Percentiles rank a stretch among this genome's conserved stretches.
These are phyloP conservation scores for Dichetophora obliterata DNA, from an alignment of 2,888 invertebrate genomes.

Conservation along the genomic window DNA sequence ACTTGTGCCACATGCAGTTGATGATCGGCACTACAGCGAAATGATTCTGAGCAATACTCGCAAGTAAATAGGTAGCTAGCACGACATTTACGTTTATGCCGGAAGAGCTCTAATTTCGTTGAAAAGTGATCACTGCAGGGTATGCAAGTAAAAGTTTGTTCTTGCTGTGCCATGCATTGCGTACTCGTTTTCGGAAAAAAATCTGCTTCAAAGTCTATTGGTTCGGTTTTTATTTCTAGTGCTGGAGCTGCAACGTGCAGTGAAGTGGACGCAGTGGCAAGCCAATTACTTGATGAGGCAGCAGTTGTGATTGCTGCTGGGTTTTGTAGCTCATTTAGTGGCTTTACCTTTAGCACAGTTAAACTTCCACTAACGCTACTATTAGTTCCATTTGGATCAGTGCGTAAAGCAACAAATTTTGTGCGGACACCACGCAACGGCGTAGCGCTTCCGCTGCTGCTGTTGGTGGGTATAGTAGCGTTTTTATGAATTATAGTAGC, in stretches of 20 bases:
- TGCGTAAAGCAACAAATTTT: slow-evolving; percentile 49
- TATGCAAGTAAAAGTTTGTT: slow-evolving; percentile 46
- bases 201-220: slow-evolving; percentile 24
- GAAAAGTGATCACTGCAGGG: slow-evolving; percentile 52
- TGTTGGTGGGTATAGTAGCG: background rate
- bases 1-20: slow-evolving; percentile 53
- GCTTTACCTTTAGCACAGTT: slow-evolving; percentile 25
- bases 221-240: slow-evolving; percentile 40
- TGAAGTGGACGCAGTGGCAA: background rate
- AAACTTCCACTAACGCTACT: background rate
- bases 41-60: slow-evolving; percentile 50
- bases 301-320: background rate
- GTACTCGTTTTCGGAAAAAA: background rate
- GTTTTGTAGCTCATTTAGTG: slow-evolving; percentile 35
- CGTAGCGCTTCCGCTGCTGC: background rate
- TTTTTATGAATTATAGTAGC: too few relatives aligned
- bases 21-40: slow-evolving; percentile 52
- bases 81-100: slow-evolving; percentile 53
- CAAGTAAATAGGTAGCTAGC: slow-evolving; percentile 52
- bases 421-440: slow-evolving; percentile 47
- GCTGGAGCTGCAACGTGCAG: background rate
- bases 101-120: slow-evolving; percentile 52
- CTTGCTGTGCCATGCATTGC: background rate
- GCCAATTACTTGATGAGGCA: background rate
- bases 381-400: slow-evolving; percentile 33